These are phyloP conservation scores for Sclerurus mexicanus DNA, from an alignment of 2,113 vertebrate species.

Conservation along the genomic window DNA sequence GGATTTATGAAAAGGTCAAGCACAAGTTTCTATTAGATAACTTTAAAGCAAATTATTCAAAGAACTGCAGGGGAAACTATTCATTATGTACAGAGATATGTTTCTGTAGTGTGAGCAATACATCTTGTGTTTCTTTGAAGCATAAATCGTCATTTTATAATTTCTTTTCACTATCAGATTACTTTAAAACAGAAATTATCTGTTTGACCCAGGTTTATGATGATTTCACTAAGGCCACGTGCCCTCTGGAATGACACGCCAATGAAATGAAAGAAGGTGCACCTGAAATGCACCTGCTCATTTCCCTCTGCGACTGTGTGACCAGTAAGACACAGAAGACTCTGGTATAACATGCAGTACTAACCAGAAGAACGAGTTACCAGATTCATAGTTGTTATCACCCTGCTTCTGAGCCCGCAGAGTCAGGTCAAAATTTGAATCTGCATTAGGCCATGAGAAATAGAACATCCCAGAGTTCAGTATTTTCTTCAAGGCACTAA, in stretches of 20 bases:
- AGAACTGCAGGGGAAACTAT: background rate
- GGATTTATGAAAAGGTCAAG: background rate
- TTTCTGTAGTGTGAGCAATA: background rate
- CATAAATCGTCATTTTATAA: background rate
- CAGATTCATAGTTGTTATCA: conserved; percentile 65
- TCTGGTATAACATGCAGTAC: conserved; percentile 11
- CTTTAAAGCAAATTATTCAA: background rate
- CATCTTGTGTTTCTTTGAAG: background rate
- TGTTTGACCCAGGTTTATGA: background rate
- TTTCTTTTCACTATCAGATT: background rate
- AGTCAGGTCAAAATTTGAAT: conserved; percentile 78
- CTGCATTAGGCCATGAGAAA: conserved; percentile 77
- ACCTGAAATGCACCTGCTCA: background rate
- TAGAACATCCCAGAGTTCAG: conserved; percentile 80
- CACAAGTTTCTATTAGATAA: background rate
- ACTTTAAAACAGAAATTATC: background rate
- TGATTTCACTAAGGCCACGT: background rate
- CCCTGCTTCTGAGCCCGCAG: conserved; percentile 78
- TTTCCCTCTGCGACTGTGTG: background rate
- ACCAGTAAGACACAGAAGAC: background rate
- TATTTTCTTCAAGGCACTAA: conserved; percentile 74
- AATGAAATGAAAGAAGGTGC: background rate
- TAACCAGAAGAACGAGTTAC: conserved; percentile 80
- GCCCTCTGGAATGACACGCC: background rate
- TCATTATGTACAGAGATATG: background rate